Percentiles rank a stretch among this genome's conserved stretches.
These are phyloP conservation scores for Malurus melanocephalus DNA, from an alignment of 2,113 vertebrate genomes.

Conservation along the genomic window DNA sequence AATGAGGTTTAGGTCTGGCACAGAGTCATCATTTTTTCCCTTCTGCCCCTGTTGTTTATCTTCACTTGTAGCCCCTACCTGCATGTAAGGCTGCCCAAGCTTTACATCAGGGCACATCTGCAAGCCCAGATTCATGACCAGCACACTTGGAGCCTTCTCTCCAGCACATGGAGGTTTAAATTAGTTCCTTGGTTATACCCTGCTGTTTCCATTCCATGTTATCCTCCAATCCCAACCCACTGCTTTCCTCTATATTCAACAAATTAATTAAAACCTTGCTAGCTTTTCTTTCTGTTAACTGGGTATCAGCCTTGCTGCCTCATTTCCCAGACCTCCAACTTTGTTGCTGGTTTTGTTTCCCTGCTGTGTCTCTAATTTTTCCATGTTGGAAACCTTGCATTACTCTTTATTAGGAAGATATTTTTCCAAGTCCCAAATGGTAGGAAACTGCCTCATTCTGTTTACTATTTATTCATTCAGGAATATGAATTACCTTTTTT, in stretches of 20 bases:
- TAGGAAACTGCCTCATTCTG: background rate
- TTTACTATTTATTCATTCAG: background rate
- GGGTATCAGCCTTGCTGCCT: background rate
- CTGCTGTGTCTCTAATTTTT: background rate
- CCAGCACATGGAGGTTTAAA: background rate
- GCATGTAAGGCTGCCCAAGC: background rate
- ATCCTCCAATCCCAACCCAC: background rate
- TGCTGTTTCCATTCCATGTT: background rate
- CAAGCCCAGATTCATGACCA: background rate
- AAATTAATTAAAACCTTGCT: conserved; percentile 13
- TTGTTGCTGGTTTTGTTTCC: background rate
- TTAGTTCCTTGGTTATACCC: background rate
- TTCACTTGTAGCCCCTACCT: background rate
- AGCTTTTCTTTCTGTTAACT: background rate
- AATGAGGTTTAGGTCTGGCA: background rate
- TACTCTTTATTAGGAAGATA: background rate
- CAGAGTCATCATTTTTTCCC: background rate
- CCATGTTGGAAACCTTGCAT: background rate
- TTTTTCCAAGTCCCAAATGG: background rate
- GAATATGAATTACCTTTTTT: background rate
- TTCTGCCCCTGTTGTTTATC: background rate
- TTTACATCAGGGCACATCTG: background rate
- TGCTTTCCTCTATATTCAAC: background rate
- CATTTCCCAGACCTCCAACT: background rate
- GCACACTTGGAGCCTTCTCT: background rate